Evolutionary conservation across 2,113 vertebrate genomes (phyloP).

Genomic region (Strigops habroptila): DNA sequence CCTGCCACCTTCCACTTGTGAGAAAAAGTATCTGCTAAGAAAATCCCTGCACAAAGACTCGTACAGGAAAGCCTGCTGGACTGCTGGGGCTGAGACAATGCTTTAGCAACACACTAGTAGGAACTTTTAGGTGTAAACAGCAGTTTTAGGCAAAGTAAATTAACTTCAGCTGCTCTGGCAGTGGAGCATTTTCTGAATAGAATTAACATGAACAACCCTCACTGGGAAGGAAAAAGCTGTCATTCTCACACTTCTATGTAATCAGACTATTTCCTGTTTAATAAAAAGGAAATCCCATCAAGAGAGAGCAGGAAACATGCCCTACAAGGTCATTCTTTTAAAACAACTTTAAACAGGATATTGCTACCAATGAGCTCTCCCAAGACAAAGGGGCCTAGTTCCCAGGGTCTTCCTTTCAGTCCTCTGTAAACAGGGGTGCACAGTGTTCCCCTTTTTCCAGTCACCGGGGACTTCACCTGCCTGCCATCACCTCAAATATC

Average conservation of each 20-base stretch:
- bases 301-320: constrained; percentile 49
- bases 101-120: background rate
- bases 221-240: constrained; percentile 52
- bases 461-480: background rate
- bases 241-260: constrained; percentile 63
- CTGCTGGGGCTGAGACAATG: background rate
- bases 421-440: background rate
- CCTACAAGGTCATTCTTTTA: constrained; percentile 57
- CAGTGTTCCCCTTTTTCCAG: background rate
- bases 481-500: background rate
- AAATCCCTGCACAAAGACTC: background rate
- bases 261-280: constrained; percentile 63
- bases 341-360: constrained; percentile 61
- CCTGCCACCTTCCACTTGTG: background rate
- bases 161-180: constrained; percentile 42
- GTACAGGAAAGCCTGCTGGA: background rate
- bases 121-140: constrained; percentile 48
- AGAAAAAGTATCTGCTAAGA: background rate
- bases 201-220: constrained; percentile 35
- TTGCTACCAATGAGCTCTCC: constrained; percentile 50
- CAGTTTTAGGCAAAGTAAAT: constrained; percentile 20
- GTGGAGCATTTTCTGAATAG: constrained; percentile 20
- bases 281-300: constrained; percentile 64
- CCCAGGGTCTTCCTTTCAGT: background rate
- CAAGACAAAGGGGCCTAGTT: constrained; percentile 26